Percentiles rank a stretch among this genome's conserved stretches.
Conservation (phyloP, 1,140 invertebrate genomes). For the Listronotus bonariensis region DNA sequence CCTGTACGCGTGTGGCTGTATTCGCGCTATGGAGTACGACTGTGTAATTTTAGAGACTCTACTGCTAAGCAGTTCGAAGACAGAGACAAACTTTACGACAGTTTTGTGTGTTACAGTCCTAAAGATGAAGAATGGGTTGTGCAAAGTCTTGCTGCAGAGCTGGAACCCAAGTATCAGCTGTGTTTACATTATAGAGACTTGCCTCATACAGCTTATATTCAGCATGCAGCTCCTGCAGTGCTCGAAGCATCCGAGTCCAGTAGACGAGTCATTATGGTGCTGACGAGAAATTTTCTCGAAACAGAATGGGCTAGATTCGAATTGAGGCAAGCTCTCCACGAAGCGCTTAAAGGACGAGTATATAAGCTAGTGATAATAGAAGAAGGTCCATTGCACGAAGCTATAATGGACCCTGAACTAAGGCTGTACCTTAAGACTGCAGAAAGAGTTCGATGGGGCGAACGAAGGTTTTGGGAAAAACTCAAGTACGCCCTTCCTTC, state of each 20-base stretch:
- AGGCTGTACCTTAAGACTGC: conserved; percentile 85
- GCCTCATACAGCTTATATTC: conserved; percentile 71
- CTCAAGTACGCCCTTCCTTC: conserved; percentile 86
- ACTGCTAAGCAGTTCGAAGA: conserved; percentile 67
- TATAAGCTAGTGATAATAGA: conserved; percentile 87
- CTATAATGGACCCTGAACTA: conserved; percentile 84
- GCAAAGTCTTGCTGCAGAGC: conserved; percentile 78
- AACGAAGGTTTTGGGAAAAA: conserved; percentile 91
- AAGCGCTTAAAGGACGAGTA: conserved; percentile 80
- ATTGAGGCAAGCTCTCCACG: conserved; percentile 82
- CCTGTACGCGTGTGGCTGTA: conserved; percentile 85
- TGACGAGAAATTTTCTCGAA: conserved; percentile 83
- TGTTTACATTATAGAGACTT: conserved; percentile 87
- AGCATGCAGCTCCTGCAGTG: conserved; percentile 75
- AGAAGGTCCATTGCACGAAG: conserved; percentile 76
- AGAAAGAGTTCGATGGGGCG: conserved; percentile 82
- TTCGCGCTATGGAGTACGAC: conserved; percentile 80
- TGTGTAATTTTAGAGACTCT: conserved; percentile 65
- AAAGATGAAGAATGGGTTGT: conserved; percentile 90
- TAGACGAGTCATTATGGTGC: conserved; percentile 75
- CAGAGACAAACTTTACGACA: conserved; percentile 87
- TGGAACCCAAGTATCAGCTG: conserved; percentile 85
- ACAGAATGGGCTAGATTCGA: conserved; percentile 86
- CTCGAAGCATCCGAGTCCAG: conserved; percentile 86
- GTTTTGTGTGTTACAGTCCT: conserved; percentile 89